Evolutionary conservation across 2,113 vertebrate species (phyloP).

Genomic region (Indri indri): DNA sequence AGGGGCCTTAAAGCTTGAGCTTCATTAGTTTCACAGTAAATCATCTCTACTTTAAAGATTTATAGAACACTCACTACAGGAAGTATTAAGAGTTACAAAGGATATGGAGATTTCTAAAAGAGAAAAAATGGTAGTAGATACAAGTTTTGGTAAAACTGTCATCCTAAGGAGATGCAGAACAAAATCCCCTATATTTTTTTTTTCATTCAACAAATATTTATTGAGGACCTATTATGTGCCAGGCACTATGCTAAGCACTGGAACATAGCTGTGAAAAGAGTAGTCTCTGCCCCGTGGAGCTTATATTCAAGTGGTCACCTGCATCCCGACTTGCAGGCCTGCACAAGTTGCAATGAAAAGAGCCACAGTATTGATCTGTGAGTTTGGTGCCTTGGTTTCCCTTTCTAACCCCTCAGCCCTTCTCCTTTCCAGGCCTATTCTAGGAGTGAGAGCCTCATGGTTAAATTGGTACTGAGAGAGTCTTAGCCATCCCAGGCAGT

Average conservation of each 20-base stretch:
- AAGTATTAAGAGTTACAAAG: neutral
- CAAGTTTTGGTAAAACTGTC: constrained; percentile 21
- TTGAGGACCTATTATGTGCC: neutral
- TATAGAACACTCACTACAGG: neutral
- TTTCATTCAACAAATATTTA: neutral
- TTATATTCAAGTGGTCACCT: neutral
- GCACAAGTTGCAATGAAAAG: neutral
- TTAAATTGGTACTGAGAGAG: neutral
- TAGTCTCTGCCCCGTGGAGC: neutral
- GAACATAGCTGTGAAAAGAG: neutral
- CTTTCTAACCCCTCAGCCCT: neutral
- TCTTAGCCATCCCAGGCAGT: neutral
- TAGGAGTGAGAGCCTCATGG: neutral
- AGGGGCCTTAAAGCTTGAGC: neutral
- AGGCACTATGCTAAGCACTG: neutral
- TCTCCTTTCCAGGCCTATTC: neutral
- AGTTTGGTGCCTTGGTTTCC: neutral
- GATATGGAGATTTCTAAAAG: constrained; percentile 1
- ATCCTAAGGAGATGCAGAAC: neutral
- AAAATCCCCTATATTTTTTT: neutral
- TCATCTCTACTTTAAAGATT: neutral
- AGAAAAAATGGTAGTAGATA: neutral
- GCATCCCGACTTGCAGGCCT: neutral
- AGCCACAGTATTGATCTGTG: neutral
- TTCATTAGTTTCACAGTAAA: neutral